Evolutionary conservation across 1,140 invertebrate genomes (phyloP), one percentile per base, ranked within the genome.

Genomic region (Magallana angulata): DNA sequence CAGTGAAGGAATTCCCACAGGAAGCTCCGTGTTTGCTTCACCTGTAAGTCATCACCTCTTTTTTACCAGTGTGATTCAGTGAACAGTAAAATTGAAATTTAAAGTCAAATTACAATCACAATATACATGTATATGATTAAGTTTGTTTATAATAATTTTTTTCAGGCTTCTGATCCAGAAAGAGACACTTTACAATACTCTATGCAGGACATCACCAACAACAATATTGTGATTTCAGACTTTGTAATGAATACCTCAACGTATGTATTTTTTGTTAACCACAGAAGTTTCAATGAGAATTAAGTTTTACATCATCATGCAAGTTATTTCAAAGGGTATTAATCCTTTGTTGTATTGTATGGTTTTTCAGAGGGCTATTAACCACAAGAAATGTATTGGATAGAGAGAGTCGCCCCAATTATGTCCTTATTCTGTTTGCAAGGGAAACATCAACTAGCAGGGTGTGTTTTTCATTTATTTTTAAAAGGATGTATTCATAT

Each of bases 1-100:
- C 90, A 94, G 92, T 88, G 93, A 94, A 76, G 92, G 90, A 6
- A 86, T 89, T 9, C 89, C 87, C 16, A 62, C 88, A 8, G 64
- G 82, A 9, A 86, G 88, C 24, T 82, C 68, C 6, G 81, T 94
- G 12, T 93, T 92, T 85, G 60, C 16, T 48, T 59, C 91, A 24
- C 89, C 90, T 11, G 92, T 93, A 89, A 90, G 90, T 48, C 36
- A 48, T 48, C 5, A 48, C 36, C 36, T 48, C 5, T 48, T 48
- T 5, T 24, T 24, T 24, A 24, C 24, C 24, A 24, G 1, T 24
- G 24, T 24, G 24, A 24, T 24, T 48, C 36, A 48, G 36, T 48
- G 36, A 0, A 48, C 36, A 48, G 36, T 48, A 48, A 48, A 48
- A 2, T 48, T 48, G 36, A 48, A 48, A 48, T 3, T 48, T 48